Evolutionary conservation across 2,888 invertebrate genomes (phyloP), one percentile per base, ranked within the genome.

Genomic region (Clusia tigrina): DNA sequence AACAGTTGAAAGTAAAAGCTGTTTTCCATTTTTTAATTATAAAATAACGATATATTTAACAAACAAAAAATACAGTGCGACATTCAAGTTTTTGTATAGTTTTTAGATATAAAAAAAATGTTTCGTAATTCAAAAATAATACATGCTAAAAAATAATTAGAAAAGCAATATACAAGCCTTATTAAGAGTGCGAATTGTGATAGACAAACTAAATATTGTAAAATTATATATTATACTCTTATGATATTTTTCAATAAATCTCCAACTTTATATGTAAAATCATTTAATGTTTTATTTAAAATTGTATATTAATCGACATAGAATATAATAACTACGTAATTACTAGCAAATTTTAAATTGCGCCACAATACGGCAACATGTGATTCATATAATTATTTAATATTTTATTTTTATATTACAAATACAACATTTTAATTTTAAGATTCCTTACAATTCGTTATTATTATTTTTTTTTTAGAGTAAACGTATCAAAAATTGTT

Each of bases 31-130:
- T n/a, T n/a, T n/a, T 73, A 77, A 72, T 74, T 74, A 76, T 77
- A 76, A 62, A 78, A 76, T 76, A 76, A 76, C 78, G 76, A 78
- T 76, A 77, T 76, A 76, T 76, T 76, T 76, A 76, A 76, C 78
- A 78, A 76, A 78, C 76, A 71, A 77, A 76, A 78, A 74, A 73
- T 54, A 76, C 69, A 67, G 48, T 42, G 42, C 42, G 42, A 42
- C 10, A 42, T 5, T 42, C 9, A 10, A 42, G 42, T 9, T 32
- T 32, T 32, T 32, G 32, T 32, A 32, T 32, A 32, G 12, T 32
- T 32, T 32, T 32, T 9, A 9, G 32, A 32, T 9, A 32, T 32
- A 32, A 12, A 9, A 32, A 12, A 32, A 32, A 32, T 32, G 6
- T n/a, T n/a, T n/a, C n/a, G n/a, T n/a, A n/a, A n/a, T n/a, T n/a